Percentiles rank a stretch among this genome's conserved stretches.
These are phyloP conservation scores for Saccostrea cuccullata DNA, from an alignment of 1,140 invertebrate genomes.

Conservation along the genomic window DNA sequence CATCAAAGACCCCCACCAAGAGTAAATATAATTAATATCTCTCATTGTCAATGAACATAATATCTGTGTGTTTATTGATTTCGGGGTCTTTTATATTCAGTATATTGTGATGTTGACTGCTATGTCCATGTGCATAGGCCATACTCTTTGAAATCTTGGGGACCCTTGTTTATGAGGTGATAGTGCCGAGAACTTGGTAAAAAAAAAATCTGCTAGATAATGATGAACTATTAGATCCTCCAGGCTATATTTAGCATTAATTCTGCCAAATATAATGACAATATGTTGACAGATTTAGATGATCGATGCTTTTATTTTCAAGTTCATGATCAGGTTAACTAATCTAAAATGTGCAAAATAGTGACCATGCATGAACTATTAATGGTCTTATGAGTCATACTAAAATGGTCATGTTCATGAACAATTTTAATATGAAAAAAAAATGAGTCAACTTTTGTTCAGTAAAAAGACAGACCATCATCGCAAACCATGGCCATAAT, in stretches of 20 bases:
- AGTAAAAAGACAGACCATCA: no score
- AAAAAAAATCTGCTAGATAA: not conserved
- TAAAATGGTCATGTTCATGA: no score
- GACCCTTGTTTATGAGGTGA: not conserved
- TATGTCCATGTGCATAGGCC: not conserved
- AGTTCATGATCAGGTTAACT: no score
- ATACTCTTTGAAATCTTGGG: not conserved
- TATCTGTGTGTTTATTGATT: slow-evolving; percentile 20
- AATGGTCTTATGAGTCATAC: no score
- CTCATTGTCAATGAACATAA: slow-evolving; percentile 14
- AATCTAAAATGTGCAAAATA: no score
- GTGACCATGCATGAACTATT: no score
- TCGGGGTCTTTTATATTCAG: not conserved
- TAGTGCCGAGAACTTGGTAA: not conserved
- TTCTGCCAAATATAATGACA: not conserved
- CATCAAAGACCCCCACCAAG: slow-evolving; percentile 28
- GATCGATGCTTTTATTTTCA: no score
- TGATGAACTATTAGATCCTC: not conserved
- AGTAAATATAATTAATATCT: slow-evolving; percentile 34
- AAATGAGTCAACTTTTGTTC: no score
- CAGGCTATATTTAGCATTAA: not conserved
- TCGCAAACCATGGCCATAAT: no score
- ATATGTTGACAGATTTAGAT: no score
- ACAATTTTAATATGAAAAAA: no score
- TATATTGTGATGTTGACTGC: not conserved